These are phyloP conservation scores for Acinonyx jubatus DNA, from an alignment of 2,113 vertebrate species.

Conservation along the genomic window DNA sequence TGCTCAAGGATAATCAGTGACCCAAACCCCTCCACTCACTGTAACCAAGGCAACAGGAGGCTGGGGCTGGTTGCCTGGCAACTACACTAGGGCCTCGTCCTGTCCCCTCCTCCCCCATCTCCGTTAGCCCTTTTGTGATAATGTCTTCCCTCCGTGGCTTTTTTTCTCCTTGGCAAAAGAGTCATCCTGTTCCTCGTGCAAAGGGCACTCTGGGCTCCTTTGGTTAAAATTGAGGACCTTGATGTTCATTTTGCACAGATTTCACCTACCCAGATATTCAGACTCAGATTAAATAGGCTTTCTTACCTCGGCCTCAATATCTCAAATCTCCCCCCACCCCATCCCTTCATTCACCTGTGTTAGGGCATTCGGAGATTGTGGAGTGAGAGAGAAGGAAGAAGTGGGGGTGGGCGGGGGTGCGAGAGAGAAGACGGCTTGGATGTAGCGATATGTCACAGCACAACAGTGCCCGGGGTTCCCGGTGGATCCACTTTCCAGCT, in stretches of 20 bases:
- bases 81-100: slow-evolving; percentile 27
- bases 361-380: neutral
- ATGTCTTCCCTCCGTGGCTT: neutral
- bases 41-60: slow-evolving; percentile 70
- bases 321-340: neutral
- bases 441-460: neutral
- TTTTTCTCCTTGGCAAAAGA: neutral
- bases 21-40: slow-evolving; percentile 15
- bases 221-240: neutral
- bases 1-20: slow-evolving; percentile 10
- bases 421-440: neutral
- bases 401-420: neutral
- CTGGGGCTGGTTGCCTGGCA: slow-evolving; percentile 67
- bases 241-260: neutral
- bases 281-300: slow-evolving; percentile 12
- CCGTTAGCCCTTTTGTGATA: slow-evolving; percentile 61
- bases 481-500: neutral
- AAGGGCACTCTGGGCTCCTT: neutral
- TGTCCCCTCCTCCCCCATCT: neutral
- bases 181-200: neutral
- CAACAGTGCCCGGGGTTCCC: no score
- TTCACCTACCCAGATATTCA: neutral
- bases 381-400: no score
- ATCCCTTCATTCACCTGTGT: neutral
- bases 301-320: neutral